These are phyloP conservation scores for Botia kubotai DNA, from an alignment of 2,797 vertebrate genomes.

Conservation along the genomic window DNA sequence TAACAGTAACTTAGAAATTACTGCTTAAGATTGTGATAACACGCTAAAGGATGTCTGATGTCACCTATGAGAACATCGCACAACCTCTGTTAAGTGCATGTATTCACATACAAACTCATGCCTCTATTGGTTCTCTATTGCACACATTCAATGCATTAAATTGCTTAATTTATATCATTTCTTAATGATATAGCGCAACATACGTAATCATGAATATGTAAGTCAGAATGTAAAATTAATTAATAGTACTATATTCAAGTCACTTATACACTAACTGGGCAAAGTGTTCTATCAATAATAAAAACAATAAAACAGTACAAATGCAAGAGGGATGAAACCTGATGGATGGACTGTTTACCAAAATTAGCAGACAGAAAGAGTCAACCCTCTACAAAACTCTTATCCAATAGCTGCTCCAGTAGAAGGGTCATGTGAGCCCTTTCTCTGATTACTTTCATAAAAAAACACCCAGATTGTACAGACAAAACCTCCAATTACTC, in stretches of 20 bases:
- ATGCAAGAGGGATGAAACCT: neutral
- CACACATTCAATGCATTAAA: neutral
- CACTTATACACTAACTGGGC: no score
- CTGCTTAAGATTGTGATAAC: neutral
- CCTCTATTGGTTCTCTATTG: neutral
- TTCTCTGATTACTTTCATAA: slow-evolving; percentile 25
- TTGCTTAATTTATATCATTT: slow-evolving; percentile 4
- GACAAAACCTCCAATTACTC: neutral
- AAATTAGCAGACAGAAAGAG: neutral
- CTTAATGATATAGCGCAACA: slow-evolving; percentile 2
- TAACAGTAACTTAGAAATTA: neutral
- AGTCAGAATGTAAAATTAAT: neutral
- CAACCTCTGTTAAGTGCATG: neutral
- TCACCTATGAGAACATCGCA: neutral
- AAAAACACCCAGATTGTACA: slow-evolving; percentile 9
- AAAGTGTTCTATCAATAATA: neutral
- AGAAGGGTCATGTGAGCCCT: slow-evolving; percentile 38
- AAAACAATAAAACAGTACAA: neutral
- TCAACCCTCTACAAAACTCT: neutral
- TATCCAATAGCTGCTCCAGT: slow-evolving; percentile 40
- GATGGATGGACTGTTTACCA: neutral
- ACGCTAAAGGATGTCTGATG: neutral
- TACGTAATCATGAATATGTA: neutral
- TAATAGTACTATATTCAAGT: neutral
- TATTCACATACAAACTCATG: neutral